Evolutionary conservation across 2,797 vertebrate genomes (phyloP), one percentile per base, ranked within the genome.

Genomic region (Choloepus didactylus): DNA sequence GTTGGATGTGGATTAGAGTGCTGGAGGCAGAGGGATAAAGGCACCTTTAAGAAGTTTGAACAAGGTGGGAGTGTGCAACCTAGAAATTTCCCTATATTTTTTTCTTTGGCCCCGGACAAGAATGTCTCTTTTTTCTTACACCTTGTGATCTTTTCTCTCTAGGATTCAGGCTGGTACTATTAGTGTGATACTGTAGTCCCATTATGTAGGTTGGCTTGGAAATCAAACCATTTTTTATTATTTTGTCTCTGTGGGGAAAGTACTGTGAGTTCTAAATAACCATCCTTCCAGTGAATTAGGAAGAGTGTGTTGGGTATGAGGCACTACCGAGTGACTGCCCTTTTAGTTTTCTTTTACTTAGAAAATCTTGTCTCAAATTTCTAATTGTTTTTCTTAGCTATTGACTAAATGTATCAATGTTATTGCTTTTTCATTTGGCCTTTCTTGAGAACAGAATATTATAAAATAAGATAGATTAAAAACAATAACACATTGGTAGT

Each of bases 331-430:
- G n/a, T 46, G 41, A 73, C 16, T 18, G 46, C 38, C 31, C 19
- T 75, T 93, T 62, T 49, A 56, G n/a, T 89, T 92, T 92, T 95
- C 77, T 91, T 84, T 84, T 87, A 51, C 59, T 87, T 91, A 38
- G 92, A 75, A 87, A 85, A 54, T 16, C 73, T 67, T 83, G 21
- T 67, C 44, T 88, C 54, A 69, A 60, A 59, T 91, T 89, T 81
- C 80, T 76, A 51, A 51, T 69, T 89, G 35, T 69, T 92, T 95
- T 89, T 81, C 46, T 85, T 44, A 46, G 27, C 29, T 60, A 23
- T 72, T 29, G 35, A 77, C 41, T 66, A 87, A 88, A 92, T 69
- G 11, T 91, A 41, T 70, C 12, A 1, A 18, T 92, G 84, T 70
- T 85, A 76, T 81, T 89, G 46, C 38, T 75, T 81, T 93, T 91